Evolutionary conservation across 2,888 invertebrate genomes (phyloP).

Genomic region (Drosophila nigricruria): DNA sequence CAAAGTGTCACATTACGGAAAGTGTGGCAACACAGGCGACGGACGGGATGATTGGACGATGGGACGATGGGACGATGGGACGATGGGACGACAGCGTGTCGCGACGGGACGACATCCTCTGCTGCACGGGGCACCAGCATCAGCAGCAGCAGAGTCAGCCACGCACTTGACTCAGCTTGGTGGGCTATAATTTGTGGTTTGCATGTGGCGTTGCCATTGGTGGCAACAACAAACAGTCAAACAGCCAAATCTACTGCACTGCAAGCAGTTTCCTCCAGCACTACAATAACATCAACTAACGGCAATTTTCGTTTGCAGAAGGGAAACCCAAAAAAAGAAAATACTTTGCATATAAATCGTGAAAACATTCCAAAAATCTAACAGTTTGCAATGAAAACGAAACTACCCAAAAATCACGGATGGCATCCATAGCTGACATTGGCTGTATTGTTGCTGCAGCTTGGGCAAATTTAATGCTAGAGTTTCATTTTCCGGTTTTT

Average conservation of each 20-base stretch:
- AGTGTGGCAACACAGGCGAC: conserved; percentile 34
- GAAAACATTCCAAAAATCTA: conserved; percentile 55
- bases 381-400: conserved; percentile 42
- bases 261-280: conserved; percentile 1
- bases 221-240: conserved; percentile 5
- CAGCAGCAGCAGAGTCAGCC: conserved; percentile 20
- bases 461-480: conserved; percentile 65
- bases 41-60: background rate
- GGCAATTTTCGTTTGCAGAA: no score
- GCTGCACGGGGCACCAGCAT: conserved; percentile 6
- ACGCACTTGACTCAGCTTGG: conserved; percentile 46
- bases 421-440: conserved; percentile 2
- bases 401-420: conserved; percentile 1
- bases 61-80: background rate
- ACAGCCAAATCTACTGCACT: background rate
- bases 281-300: conserved; percentile 18
- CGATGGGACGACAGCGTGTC: background rate
- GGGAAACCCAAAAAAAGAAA: conserved; percentile 3
- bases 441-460: conserved; percentile 54
- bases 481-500: conserved; percentile 19
- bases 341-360: conserved; percentile 47
- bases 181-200: conserved; percentile 64
- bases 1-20: conserved; percentile 68
- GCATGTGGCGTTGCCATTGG: conserved; percentile 40
- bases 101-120: background rate